Percentiles rank a stretch among this genome's conserved stretches.
phyloP scores from a whole-genome alignment of 2,113 vertebrate genomes.

The Psittacara wagleri region DNA sequence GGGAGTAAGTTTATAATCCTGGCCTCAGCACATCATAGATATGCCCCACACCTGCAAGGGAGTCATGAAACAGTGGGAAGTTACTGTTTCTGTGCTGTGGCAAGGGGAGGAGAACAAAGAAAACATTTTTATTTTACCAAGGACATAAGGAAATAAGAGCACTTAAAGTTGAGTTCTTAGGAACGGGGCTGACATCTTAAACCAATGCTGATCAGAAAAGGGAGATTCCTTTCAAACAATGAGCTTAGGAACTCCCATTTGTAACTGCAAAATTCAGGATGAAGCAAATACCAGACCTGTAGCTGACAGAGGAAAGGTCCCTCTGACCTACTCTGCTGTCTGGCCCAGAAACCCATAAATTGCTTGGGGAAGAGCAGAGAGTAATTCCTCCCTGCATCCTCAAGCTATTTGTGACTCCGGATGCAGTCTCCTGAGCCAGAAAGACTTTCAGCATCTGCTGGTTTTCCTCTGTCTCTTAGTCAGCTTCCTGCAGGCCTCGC shows the following conservation, averaged over 20 bases:
- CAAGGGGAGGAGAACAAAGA: neutral
- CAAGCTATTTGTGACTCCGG: neutral
- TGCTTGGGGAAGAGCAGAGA: neutral
- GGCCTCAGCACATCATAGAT: neutral
- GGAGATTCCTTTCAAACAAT: neutral
- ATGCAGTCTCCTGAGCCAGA: neutral
- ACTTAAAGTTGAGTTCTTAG: neutral
- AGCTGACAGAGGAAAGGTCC: neutral
- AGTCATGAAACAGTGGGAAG: rapidly evolving
- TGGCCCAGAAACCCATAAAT: neutral
- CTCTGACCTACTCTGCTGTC: neutral
- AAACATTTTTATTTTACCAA: neutral
- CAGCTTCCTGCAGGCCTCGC: neutral
- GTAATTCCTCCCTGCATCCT: neutral
- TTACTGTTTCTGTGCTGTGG: neutral
- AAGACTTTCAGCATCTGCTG: neutral
- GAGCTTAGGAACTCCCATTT: neutral
- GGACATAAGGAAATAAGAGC: neutral
- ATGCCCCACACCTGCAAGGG: neutral
- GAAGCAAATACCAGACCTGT: neutral
- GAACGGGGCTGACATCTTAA: neutral
- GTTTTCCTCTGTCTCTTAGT: neutral
- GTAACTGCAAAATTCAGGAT: neutral
- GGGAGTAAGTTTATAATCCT: neutral
- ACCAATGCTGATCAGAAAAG: neutral